Evolutionary conservation across 2,888 invertebrate species (phyloP), one percentile per base, ranked within the genome.

Genomic region (Thecophora atra): DNA sequence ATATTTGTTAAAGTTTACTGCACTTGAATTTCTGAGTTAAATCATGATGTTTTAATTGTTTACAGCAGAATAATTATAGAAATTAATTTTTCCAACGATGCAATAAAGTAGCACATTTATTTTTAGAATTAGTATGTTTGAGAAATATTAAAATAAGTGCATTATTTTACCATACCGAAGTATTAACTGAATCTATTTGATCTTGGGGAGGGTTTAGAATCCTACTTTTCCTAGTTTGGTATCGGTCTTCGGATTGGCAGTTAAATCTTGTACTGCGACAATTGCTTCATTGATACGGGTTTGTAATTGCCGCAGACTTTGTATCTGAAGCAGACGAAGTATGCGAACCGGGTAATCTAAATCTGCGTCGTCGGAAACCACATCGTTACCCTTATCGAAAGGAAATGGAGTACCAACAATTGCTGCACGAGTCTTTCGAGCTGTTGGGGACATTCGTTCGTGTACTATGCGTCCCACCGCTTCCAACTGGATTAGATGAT

Each of bases 201-300:
- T 47, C 15, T 47, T n/a, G 0, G 5, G 15, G 13, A 47, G 17
- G n/a, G 3, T 28, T 28, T 30, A 70, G 19, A 70, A 70, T 76
- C 98, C 98, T 78, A 98, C 97, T 90, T 95, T 94, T 68, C 98
- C 98, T 63, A 99, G 88, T 84, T 92, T 93, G 0, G 97, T 95
- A 83, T 99, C 97, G 75, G 98, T 99, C 88, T 96, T 96, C 2
- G 98, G 99, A 88, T 99, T 94, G 5, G 98, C 98, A 1, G 99
- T 99, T 1, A 99, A 89, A 75, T 88, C 91, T 88, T 99, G 99
- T 4, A 97, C 94, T 60, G 92, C 90, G 1, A 98, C 99, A 77
- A 99, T 93, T 1, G 95, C 92, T 85, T 98, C 96, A 86, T 99
- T 99, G 67, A 98, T 97, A 80, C 90, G 91, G 0, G 97, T 98